Evolutionary conservation across 2,797 vertebrate species (phyloP), one percentile per base, ranked within the genome.

Genomic region (Anas acuta): DNA sequence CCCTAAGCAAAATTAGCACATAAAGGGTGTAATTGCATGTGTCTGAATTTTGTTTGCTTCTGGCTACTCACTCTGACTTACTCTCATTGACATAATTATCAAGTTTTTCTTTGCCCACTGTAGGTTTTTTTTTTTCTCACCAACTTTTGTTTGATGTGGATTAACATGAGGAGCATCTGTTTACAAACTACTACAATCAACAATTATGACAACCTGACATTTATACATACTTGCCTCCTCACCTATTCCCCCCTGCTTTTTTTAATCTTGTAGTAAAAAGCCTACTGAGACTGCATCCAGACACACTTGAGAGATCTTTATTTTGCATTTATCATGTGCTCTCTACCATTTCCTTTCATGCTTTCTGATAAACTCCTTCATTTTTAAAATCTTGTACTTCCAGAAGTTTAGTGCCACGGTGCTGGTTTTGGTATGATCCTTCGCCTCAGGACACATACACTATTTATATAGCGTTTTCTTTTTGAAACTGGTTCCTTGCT

Each of bases 381-480:
- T 39, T 85, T 90, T 32, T 10, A 23, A 89, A 91, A 89, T 60
- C 85, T 0, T 78, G 33, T 19, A 51, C 65, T 94, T 87, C 62
- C 51, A 73, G 11, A 85, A 91, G 43, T 70, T 73, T 28, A 78
- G 51, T 45, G 47, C 66, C 75, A 15, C 1, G 1, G 49, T 61
- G 39, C 60, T 81, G 81, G 70, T 76, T 96, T 76, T 92, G 43
- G 64, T 84, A 67, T 32, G 89, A 71, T 65, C 43, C 67, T 85
- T 90, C 64, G 61, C 77, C 61, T 73, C 65, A 66, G 78, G 57
- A 92, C 33, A 80, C 13, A 61, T 53, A 54, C 11, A 56, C 73
- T 88, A 93, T 75, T 96, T 41, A 92, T 57, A 82, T 0, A 73
- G 32, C 35, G 57, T 75, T 91, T 92, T 74, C 15, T 64, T 92